These are phyloP conservation scores for Calameuta pallipes DNA, from an alignment of 2,888 invertebrate genomes.

Conservation along the genomic window DNA sequence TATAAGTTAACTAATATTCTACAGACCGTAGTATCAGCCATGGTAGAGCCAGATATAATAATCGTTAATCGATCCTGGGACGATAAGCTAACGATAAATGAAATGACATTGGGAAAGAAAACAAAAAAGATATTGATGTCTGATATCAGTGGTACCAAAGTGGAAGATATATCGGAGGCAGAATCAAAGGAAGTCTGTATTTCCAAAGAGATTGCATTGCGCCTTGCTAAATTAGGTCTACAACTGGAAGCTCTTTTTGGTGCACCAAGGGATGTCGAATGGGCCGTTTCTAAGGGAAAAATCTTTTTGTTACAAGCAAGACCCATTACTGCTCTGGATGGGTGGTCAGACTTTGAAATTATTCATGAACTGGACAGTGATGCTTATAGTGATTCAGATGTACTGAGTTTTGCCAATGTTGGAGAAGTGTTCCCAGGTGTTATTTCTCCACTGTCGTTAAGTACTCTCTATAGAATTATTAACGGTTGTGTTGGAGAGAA, in stretches of 20 bases:
- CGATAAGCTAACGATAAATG: slow-evolving; percentile 66
- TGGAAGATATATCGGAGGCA: slow-evolving; percentile 63
- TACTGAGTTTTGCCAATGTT: slow-evolving; percentile 78
- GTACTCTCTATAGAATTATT: slow-evolving; percentile 55
- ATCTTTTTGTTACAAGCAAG: slow-evolving; percentile 81
- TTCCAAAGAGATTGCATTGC: slow-evolving; percentile 68
- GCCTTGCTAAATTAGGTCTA: slow-evolving; percentile 71
- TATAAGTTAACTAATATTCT: slow-evolving; percentile 31
- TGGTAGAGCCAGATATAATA: slow-evolving; percentile 81
- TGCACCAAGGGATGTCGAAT: slow-evolving; percentile 82
- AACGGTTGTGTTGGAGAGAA: slow-evolving; percentile 34
- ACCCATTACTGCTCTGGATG: slow-evolving; percentile 79
- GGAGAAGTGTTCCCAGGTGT: slow-evolving; percentile 80
- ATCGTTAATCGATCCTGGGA: slow-evolving; percentile 69
- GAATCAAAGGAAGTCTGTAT: slow-evolving; percentile 70
- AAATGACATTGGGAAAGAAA: slow-evolving; percentile 70
- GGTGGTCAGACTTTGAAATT: slow-evolving; percentile 83
- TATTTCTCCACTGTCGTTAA: slow-evolving; percentile 69
- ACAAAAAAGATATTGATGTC: slow-evolving; percentile 67
- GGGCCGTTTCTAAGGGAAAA: slow-evolving; percentile 75
- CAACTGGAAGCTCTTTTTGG: slow-evolving; percentile 77
- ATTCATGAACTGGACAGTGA: slow-evolving; percentile 82
- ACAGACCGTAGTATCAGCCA: slow-evolving; percentile 83
- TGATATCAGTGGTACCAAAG: slow-evolving; percentile 64
- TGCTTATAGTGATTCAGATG: slow-evolving; percentile 74